Base-by-base conservation (phyloP, 2,113 vertebrate genomes). In the Leptosomus discolor region DNA sequence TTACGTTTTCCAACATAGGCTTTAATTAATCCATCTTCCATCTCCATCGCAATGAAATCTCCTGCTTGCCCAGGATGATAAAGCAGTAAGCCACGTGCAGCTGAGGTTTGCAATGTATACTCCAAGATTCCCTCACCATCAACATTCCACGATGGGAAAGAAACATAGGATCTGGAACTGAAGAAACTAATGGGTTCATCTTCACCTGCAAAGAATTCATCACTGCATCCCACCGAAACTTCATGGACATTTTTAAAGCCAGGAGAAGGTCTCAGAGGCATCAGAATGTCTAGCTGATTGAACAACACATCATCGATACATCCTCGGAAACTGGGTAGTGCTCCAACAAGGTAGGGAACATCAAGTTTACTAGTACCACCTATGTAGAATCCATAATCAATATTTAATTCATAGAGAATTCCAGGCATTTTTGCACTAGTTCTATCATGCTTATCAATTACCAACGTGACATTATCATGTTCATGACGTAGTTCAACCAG, bases 171-270 rank as follows among this genome's bases (percentile, higher is more conserved):
- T 91, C 98, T 98, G 16, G 99, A 99, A 94, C 99, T 99, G 95
- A 99, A 99, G 94, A 99, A 99, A 97, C 98, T 99, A 85, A 99
- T 97, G 9, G 99, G 96, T 26, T 99, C 98, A 51, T 98, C 98
- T 84, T 99, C 98, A 7, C 90, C 97, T 61, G 99, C 98, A 94
- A 99, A 99, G 97, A 99, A 99, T 83, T 99, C 98, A 41, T 99
- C 98, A 82, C 97, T 99, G 94, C 99, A 99, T 45, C 99, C 99
- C 64, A 99, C 96, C 5, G 98, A 99, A 78, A 99, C 98, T 89
- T 99, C 99, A 87, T 98, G 97, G 85, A 99, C 95, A 29, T 96
- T 98, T 97, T 98, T 99, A 76, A 99, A 98, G 58, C 98, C 98
- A n/a, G 98, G 95, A 92, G 98, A 99, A 11, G 98, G 97, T 92